Evolutionary conservation across 2,888 invertebrate genomes (phyloP).

Genomic region (Meta bourneti): DNA sequence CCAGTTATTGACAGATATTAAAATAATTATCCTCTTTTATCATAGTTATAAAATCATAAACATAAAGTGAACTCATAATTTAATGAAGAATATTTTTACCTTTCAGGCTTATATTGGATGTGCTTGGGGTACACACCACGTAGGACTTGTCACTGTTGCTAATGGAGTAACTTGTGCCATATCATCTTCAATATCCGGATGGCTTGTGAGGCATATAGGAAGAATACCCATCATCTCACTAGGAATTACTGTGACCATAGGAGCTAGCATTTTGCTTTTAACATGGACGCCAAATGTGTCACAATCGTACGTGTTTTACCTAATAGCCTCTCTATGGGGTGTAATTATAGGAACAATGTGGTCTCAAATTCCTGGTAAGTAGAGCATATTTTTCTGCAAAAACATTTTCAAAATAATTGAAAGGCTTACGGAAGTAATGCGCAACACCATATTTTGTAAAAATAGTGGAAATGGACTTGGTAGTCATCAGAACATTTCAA

Average conservation of each 20-base stretch:
- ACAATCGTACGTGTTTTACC: slow-evolving; percentile 90
- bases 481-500: no score
- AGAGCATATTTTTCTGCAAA: no score
- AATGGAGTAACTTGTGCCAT: slow-evolving; percentile 96
- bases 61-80: no score
- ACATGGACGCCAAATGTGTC: slow-evolving; percentile 93
- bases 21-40: no score
- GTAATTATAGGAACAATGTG: slow-evolving; percentile 98
- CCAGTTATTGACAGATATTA: no score
- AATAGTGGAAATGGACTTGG: no score
- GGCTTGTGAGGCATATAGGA: slow-evolving; percentile 94
- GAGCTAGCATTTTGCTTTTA: slow-evolving; percentile 89
- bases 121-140: slow-evolving; percentile 91
- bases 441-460: no score
- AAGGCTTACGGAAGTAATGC: no score
- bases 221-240: slow-evolving; percentile 90
- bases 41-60: no score
- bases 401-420: no score
- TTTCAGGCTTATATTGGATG: slow-evolving; percentile 91
- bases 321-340: slow-evolving; percentile 95
- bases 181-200: slow-evolving; percentile 94
- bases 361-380: slow-evolving; percentile 94
- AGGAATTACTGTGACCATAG: slow-evolving; percentile 88
- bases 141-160: slow-evolving; percentile 98
- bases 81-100: slow-evolving; percentile 60